These are phyloP conservation scores for Ceratitis capitata DNA, from an alignment of 1,140 invertebrate genomes.

Conservation along the genomic window DNA sequence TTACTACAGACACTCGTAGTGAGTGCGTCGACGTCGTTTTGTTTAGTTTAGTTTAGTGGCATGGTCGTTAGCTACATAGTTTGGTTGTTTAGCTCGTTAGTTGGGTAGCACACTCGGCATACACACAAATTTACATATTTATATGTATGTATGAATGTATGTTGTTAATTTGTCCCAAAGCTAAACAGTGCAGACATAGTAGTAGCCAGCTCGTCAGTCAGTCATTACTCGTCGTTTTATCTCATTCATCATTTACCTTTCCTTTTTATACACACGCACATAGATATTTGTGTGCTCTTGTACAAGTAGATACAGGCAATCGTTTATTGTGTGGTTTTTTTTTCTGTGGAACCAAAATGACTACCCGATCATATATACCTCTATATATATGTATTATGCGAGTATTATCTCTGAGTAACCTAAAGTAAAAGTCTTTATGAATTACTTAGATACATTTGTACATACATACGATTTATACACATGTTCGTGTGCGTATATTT, in stretches of 20 bases:
- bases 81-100: conserved; percentile 12
- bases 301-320: background rate
- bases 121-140: background rate
- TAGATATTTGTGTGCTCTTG: too few relatives aligned
- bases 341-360: background rate
- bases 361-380: background rate
- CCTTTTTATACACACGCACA: background rate
- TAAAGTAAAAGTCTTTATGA: conserved; percentile 1
- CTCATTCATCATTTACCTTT: conserved; percentile 22
- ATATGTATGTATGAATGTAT: too few relatives aligned
- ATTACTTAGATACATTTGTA: too few relatives aligned
- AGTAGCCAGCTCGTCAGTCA: background rate
- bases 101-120: background rate
- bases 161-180: background rate
- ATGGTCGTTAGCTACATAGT: conserved; percentile 16
- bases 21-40: too few relatives aligned
- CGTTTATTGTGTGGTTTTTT: background rate
- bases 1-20: background rate
- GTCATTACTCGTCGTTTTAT: background rate
- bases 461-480: too few relatives aligned
- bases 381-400: background rate
- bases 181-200: too few relatives aligned
- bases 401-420: background rate
- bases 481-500: background rate
- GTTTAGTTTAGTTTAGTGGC: background rate